Evolutionary conservation across 2,113 vertebrate species (phyloP), one percentile per base, ranked within the genome.

Genomic region (Gadus chalcogrammus): DNA sequence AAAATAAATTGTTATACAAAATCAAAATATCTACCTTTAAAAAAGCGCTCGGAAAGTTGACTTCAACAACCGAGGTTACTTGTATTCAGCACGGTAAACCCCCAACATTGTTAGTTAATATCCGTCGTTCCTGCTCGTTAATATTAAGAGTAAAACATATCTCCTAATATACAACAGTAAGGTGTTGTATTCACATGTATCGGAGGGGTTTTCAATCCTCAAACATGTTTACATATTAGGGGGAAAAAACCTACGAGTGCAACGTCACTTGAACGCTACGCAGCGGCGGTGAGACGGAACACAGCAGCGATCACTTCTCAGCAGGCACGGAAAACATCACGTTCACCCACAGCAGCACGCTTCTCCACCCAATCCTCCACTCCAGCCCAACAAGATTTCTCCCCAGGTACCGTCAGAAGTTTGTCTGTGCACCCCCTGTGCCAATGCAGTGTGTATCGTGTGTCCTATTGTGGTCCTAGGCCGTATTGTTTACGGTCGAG

Each of bases 291-390:
- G 22, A 68, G 70, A 72, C 59, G 17, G 69, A 62, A 80, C 52
- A 64, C 38, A 81, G 85, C 72, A 82, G 76, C 86, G 80, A 86
- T 86, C 81, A 72, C 31, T 35, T 35, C 31, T 35, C 31, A 71
- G 78, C 73, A 88, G 90, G 90, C 88, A 91, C 89, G 87, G 85
- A 79, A 79, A 83, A 87, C 81, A 90, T 77, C 85, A 65, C 74
- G 65, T 82, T 17, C 75, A 56, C 77, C 64, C 74, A 18, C 76
- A 68, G 72, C 75, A 58, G 72, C 73, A 74, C 68, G 78, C 83
- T 81, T 64, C 38, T 70, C 56, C 58, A n/a, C 55, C 55, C 68
- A 61, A 71, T 70, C 60, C 27, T 42, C 22, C 59, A 18, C 48
- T 76, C 52, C 69, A 20, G 65, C 78, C 73, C 55, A 13, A 62